phyloP scores from a whole-genome alignment of 2,797 vertebrate genomes.

The Pseudopleuronectes americanus region DNA sequence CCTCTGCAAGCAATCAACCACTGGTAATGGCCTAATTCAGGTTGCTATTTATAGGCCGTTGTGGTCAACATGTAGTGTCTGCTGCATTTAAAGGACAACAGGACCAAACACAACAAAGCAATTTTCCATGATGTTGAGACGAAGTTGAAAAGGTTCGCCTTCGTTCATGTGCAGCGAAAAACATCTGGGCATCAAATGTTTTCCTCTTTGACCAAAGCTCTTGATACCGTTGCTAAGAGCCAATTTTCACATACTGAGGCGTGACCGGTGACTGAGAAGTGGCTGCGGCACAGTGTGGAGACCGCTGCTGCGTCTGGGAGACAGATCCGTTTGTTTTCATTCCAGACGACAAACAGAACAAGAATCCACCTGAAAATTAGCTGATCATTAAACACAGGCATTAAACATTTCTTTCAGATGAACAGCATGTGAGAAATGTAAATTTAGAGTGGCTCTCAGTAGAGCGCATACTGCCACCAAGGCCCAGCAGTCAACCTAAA shows the following conservation, averaged over 20 bases:
- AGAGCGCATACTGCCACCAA: too few species aligned
- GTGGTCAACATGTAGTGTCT: slow-evolving; percentile 36
- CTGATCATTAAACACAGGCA: neutral
- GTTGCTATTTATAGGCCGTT: slow-evolving; percentile 52
- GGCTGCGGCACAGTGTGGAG: slow-evolving; percentile 28
- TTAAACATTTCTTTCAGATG: neutral
- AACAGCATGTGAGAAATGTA: neutral
- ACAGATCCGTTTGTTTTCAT: slow-evolving; percentile 47
- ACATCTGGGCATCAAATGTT: slow-evolving; percentile 75
- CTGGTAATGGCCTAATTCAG: slow-evolving; percentile 26
- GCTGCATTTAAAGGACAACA: slow-evolving; percentile 44
- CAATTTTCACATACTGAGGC: slow-evolving; percentile 51
- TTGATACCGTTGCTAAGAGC: slow-evolving; percentile 56
- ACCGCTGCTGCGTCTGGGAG: slow-evolving; percentile 34
- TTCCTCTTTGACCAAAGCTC: slow-evolving; percentile 48
- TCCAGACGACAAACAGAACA: slow-evolving; percentile 50
- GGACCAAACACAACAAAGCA: slow-evolving; percentile 57
- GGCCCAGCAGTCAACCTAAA: too few species aligned
- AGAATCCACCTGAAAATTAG: neutral
- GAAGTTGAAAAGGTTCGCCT: slow-evolving; percentile 61
- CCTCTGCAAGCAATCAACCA: slow-evolving; percentile 68
- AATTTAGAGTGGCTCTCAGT: neutral
- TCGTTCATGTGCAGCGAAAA: slow-evolving; percentile 38
- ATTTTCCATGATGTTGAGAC: slow-evolving; percentile 67
- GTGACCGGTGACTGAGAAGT: slow-evolving; percentile 34